A percentile compares a stretch with the other conserved stretches of the same genome.
Evolutionary conservation across 2,797 vertebrate species (phyloP).

Genomic region (Diglossa cyanea): DNA sequence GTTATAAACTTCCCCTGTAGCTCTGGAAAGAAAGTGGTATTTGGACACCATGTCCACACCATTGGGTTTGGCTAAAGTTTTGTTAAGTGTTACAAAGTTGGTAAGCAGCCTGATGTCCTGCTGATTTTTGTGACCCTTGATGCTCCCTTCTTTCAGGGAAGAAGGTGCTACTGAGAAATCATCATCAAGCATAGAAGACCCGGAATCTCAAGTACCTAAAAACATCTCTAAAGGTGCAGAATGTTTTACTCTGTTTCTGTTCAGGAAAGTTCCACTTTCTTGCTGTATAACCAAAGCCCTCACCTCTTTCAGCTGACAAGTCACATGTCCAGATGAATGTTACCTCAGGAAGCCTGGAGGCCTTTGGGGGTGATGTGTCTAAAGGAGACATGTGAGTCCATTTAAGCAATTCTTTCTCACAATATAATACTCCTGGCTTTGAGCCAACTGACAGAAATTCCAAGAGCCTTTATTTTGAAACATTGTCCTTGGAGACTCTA

Average conservation of each 20-base stretch:
- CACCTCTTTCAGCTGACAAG: conserved; percentile 73
- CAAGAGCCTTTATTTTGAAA: not conserved
- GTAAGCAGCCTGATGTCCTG: not conserved
- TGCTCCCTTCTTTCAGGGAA: conserved; percentile 15
- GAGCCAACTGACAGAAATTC: not conserved
- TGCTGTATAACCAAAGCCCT: accelerated
- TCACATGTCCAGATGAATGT: conserved; percentile 71
- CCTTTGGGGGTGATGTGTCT: conserved; percentile 83
- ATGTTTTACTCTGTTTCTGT: not conserved
- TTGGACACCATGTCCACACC: accelerated
- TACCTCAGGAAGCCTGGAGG: conserved; percentile 84
- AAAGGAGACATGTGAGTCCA: conserved; percentile 84
- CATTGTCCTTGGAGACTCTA: not conserved
- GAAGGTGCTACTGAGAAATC: not conserved
- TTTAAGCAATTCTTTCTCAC: not conserved
- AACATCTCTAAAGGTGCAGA: conserved; percentile 69
- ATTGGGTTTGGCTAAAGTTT: not conserved
- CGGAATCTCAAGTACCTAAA: conserved; percentile 59
- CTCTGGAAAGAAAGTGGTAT: not conserved
- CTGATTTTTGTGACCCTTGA: not conserved
- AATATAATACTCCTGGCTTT: not conserved
- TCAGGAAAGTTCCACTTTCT: not conserved
- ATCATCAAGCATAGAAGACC: conserved; percentile 58
- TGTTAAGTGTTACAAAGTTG: accelerated
- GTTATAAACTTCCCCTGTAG: not conserved